These are phyloP conservation scores for Apus apus DNA, from an alignment of 2,113 vertebrate genomes.

Conservation along the genomic window DNA sequence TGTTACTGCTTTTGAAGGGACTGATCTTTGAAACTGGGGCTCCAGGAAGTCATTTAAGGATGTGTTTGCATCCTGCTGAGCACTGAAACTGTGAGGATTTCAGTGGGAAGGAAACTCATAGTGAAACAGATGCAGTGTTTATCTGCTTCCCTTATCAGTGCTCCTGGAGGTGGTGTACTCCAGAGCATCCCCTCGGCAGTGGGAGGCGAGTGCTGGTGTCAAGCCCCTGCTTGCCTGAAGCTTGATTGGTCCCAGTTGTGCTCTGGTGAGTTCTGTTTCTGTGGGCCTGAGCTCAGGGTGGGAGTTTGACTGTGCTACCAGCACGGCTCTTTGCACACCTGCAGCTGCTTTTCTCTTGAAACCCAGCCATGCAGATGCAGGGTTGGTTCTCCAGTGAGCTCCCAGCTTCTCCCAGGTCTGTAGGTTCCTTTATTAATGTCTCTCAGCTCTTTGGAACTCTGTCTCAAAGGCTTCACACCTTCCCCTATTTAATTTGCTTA, in stretches of 20 bases:
- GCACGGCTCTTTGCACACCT: not conserved
- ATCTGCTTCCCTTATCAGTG: not conserved
- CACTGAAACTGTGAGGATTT: not conserved
- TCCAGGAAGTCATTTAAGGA: conserved; percentile 46
- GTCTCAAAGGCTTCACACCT: not conserved
- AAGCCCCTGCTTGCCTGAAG: not conserved
- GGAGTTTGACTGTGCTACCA: not conserved
- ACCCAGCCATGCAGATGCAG: fast-evolving
- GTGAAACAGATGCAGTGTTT: not conserved
- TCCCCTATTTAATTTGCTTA: not conserved
- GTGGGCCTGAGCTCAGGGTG: not conserved
- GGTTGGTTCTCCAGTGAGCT: not conserved
- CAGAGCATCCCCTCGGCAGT: not conserved
- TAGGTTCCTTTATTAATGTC: not conserved
- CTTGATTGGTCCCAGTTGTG: not conserved
- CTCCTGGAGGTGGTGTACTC: not conserved
- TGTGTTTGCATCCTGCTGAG: conserved; percentile 38
- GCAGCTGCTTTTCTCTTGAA: not conserved
- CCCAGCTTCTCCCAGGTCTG: not conserved
- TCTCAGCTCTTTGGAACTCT: not conserved
- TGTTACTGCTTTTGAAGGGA: not conserved
- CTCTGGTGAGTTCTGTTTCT: not conserved
- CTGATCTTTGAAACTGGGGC: not conserved
- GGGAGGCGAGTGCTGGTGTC: not conserved
- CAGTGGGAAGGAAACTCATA: conserved; percentile 18